Evolutionary conservation across 1,140 invertebrate species (phyloP).

Genomic region (Rhizoglyphus robini): DNA sequence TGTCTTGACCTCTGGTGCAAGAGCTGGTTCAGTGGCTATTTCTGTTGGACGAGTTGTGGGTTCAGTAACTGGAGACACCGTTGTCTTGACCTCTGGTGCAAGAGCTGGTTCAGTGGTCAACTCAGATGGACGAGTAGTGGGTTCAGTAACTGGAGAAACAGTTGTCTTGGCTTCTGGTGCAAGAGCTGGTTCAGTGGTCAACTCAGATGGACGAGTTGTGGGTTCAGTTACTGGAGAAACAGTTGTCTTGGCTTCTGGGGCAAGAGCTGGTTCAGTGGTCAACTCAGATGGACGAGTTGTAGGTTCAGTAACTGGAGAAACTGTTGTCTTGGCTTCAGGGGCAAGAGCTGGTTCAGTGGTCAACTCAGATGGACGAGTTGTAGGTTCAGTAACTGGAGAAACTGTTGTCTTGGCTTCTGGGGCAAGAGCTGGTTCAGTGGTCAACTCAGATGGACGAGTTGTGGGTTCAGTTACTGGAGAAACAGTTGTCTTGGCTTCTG

Average conservation of each 20-base stretch:
- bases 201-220: background rate
- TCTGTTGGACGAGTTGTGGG: too few species aligned
- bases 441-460: too few species aligned
- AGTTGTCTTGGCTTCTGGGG: background rate
- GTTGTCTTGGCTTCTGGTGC: background rate
- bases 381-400: too few species aligned
- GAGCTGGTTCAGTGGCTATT: background rate
- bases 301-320: background rate
- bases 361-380: background rate
- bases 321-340: background rate
- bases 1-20: background rate
- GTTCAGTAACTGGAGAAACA: background rate
- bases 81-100: too few species aligned
- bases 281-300: background rate
- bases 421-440: background rate
- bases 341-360: background rate
- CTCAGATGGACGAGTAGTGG: conserved; percentile 4
- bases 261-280: background rate
- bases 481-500: background rate
- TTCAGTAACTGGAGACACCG: too few species aligned
- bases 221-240: background rate
- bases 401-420: background rate
- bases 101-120: conserved; percentile 7
- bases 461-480: too few species aligned
- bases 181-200: background rate